These are phyloP conservation scores for Diploptera punctata DNA, from an alignment of 2,888 invertebrate genomes.

Conservation along the genomic window DNA sequence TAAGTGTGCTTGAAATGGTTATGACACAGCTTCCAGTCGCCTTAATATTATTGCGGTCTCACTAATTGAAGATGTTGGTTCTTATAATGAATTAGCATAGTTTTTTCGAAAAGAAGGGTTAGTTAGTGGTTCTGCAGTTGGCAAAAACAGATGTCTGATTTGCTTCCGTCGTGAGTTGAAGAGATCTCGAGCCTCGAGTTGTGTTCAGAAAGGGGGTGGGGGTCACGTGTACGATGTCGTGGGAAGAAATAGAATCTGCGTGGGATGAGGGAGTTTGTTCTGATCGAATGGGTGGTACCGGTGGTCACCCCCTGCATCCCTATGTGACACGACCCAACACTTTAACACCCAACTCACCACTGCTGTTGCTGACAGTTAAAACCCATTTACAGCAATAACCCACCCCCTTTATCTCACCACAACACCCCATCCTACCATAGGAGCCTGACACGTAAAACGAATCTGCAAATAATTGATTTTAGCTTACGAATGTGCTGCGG, in stretches of 20 bases:
- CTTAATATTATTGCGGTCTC: not conserved
- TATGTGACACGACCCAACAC: conserved; percentile 28
- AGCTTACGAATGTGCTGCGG: conserved; percentile 19
- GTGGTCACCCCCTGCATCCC: not conserved
- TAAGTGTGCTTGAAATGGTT: not conserved
- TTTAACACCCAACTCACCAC: conserved; percentile 32
- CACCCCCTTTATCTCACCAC: not conserved
- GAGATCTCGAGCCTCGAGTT: conserved; percentile 4
- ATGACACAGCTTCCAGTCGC: not conserved
- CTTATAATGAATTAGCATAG: conserved; percentile 12
- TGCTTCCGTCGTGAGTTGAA: not conserved
- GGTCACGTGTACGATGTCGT: conserved; percentile 18
- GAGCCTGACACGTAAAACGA: conserved; percentile 39
- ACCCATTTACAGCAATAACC: conserved; percentile 37
- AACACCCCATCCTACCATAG: conserved; percentile 24
- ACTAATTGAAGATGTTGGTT: conserved; percentile 9
- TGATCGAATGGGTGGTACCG: conserved; percentile 26
- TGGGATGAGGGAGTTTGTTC: not conserved
- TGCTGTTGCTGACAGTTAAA: conserved; percentile 40
- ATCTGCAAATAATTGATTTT: conserved; percentile 40
- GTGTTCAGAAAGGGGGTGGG: not conserved
- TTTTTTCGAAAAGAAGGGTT: not conserved
- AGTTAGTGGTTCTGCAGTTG: conserved; percentile 12
- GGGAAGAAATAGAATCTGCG: conserved; percentile 4
- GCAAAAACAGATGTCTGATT: conserved; percentile 25